phyloP scores from a whole-genome alignment of 2,888 invertebrate genomes.

The Thecophora atra region DNA sequence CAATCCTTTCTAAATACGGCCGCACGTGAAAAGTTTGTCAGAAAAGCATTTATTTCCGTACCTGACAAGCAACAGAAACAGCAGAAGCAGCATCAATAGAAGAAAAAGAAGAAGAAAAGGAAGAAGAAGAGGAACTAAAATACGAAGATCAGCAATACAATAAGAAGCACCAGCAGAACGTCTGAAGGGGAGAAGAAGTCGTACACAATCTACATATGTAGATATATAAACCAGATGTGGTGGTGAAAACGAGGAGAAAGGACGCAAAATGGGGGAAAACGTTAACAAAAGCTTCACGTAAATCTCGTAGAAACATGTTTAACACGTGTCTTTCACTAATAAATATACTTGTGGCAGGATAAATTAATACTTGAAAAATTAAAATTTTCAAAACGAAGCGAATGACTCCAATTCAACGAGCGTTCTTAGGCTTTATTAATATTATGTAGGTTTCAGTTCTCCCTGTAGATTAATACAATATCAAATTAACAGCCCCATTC shows the following conservation, averaged over 20 bases:
- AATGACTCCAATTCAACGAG: too few relatives aligned
- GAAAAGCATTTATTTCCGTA: not conserved
- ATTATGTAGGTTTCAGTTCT: too few relatives aligned
- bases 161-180: not conserved
- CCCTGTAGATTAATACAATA: too few relatives aligned
- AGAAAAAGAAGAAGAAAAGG: not conserved
- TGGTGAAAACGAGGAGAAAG: not conserved
- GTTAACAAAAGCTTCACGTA: conserved; percentile 25
- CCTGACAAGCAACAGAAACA: not conserved
- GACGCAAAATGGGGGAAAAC: not conserved
- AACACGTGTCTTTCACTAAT: conserved; percentile 41
- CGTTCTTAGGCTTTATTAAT: too few relatives aligned
- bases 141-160: not conserved
- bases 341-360: conserved; percentile 42
- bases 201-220: too few relatives aligned
- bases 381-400: too few relatives aligned
- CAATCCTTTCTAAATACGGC: not conserved
- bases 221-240: not conserved
- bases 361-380: too few relatives aligned
- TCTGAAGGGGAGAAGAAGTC: not conserved
- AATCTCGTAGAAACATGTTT: conserved; percentile 31
- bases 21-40: conserved; percentile 2
- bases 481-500: too few relatives aligned
- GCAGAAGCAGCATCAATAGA: not conserved
- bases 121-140: too few relatives aligned